Percentiles rank a stretch among this genome's conserved stretches.
Evolutionary conservation across 2,888 invertebrate species (phyloP).

Genomic region (Eurytoma adleriae): DNA sequence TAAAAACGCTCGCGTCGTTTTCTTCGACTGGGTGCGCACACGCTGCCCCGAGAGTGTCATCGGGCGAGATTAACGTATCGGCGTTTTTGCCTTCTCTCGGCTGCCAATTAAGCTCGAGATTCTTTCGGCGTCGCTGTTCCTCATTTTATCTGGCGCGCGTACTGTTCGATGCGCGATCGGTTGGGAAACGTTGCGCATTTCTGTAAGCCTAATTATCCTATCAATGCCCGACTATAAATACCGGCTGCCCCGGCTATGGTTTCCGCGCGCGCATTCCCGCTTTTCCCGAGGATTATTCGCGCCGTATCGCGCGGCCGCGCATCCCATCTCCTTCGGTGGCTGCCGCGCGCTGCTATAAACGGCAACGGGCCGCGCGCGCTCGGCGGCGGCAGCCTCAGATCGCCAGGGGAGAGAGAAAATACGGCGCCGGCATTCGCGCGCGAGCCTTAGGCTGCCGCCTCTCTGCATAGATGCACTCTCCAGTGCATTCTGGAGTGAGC

Average conservation of each 20-base stretch:
- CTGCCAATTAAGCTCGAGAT: too few relatives aligned
- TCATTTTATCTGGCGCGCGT: background rate
- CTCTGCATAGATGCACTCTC: too few relatives aligned
- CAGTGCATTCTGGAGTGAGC: too few relatives aligned
- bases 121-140: too few relatives aligned
- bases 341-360: constrained; percentile 38
- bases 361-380: constrained; percentile 18
- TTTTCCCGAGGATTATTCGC: too few relatives aligned
- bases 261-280: background rate
- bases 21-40: too few relatives aligned
- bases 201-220: constrained; percentile 17
- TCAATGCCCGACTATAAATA: constrained; percentile 15
- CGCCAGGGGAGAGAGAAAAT: constrained; percentile 45
- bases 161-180: background rate
- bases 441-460: background rate
- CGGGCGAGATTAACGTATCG: too few relatives aligned
- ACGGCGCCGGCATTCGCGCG: constrained; percentile 57
- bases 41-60: too few relatives aligned
- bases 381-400: too few relatives aligned
- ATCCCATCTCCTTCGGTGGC: too few relatives aligned
- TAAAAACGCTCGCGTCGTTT: too few relatives aligned
- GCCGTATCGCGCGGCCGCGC: background rate
- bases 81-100: too few relatives aligned
- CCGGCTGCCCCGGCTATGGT: background rate
- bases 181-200: background rate